Evolutionary conservation across 2,113 vertebrate species (phyloP), one percentile per base, ranked within the genome.

Genomic region (Trogon melanurus): DNA sequence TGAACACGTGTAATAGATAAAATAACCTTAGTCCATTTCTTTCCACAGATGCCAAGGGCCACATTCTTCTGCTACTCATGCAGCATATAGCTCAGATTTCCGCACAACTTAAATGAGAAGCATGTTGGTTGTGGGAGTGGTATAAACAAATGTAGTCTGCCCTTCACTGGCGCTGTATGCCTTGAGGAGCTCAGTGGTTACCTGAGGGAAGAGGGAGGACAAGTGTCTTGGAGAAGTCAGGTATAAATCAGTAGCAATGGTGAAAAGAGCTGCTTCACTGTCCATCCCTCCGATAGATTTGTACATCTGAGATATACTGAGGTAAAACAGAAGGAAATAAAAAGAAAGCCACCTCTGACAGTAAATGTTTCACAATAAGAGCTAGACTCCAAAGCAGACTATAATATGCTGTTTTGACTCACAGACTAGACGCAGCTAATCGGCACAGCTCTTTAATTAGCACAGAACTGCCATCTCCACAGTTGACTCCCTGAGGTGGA

Each of bases 1-100:
- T 88, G 82, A 97, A 93, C 85, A 95, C 71, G 90, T 97, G 84
- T 75, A 96, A 95, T 62, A 97, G 86, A 93, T 95, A 95, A 94
- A 96, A 79, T 54, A 96, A 94, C 21, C 47, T 92, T 94, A 95
- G 97, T 95, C 53, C 48, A 73, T 96, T 97, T 95, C 50, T 96
- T 97, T 97, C 87, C 51, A 30, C 85, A 94, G 76, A 92, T 94
- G 88, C 80, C 88, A 95, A 97, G 79, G 72, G 79, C 60, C 64
- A 56, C 69, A 81, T 94, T 96, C 92, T 94, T 92, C 94, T 96
- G 88, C 95, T 93, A 79, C 18, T 95, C 60, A 23, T 71, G 38
- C 50, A 93, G 56, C 30, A 85, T 93, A 94, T 70, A 95, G 75
- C 83, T 96, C 93, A 95, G 93, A 69, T 44, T 97, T 86, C 76